These are phyloP conservation scores for Holacanthus passer DNA, from an alignment of 2,113 vertebrate species.

Conservation along the genomic window DNA sequence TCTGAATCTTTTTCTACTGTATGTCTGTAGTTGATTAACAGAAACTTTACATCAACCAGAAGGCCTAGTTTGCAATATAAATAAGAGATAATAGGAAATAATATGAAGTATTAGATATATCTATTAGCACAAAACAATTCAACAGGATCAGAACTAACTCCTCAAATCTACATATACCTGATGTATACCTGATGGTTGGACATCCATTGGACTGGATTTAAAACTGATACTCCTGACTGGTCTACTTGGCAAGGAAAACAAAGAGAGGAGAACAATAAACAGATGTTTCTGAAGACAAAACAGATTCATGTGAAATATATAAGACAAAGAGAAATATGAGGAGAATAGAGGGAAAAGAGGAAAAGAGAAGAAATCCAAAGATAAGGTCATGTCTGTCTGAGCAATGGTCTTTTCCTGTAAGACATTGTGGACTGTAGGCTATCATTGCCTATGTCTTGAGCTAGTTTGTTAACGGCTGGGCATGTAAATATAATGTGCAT, in stretches of 20 bases:
- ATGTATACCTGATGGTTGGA: not conserved
- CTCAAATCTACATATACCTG: not conserved
- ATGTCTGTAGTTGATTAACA: not conserved
- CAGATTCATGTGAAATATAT: not conserved
- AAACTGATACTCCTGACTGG: not conserved
- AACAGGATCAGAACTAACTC: not conserved
- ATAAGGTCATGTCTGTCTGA: not conserved
- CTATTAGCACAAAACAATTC: not conserved
- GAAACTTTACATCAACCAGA: not conserved
- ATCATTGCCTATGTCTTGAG: not conserved
- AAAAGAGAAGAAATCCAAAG: not conserved
- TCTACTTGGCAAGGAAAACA: not conserved
- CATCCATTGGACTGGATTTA: not conserved
- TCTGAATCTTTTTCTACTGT: not conserved
- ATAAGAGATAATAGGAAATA: no score
- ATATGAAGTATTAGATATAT: not conserved
- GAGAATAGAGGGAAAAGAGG: not conserved
- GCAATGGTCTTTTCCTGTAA: not conserved
- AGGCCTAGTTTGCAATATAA: not conserved
- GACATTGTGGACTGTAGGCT: not conserved
- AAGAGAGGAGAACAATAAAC: not conserved
- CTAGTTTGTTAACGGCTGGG: not conserved
- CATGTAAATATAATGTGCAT: not conserved
- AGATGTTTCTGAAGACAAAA: constrained; percentile 25
- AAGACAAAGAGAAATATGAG: not conserved